These are phyloP conservation scores for Caerostris extrusa DNA, from an alignment of 1,140 invertebrate genomes.

Conservation along the genomic window DNA sequence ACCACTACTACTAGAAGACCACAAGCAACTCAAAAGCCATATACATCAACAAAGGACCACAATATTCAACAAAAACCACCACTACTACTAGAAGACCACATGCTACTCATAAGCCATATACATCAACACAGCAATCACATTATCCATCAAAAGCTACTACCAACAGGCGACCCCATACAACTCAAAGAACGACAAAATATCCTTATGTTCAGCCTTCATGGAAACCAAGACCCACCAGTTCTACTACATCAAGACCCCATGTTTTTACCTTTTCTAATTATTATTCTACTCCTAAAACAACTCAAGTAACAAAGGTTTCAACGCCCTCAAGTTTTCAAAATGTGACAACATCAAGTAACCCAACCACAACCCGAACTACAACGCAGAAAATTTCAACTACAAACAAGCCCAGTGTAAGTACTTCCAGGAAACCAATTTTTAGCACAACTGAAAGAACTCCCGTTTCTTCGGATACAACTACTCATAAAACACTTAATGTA, in stretches of 20 bases:
- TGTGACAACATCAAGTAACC: not conserved
- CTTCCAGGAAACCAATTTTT: not conserved
- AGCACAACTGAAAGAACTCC: not conserved
- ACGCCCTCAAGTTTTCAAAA: not conserved
- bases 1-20: not conserved
- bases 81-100: not conserved
- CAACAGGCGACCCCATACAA: not conserved
- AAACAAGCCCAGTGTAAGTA: not conserved
- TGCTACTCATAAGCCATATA: not conserved
- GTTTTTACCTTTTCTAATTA: conserved; percentile 40
- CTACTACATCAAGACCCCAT: conserved; percentile 10
- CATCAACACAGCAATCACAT: not conserved
- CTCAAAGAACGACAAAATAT: not conserved
- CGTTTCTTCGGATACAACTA: not conserved
- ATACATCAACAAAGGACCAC: not conserved
- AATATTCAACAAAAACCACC: not conserved
- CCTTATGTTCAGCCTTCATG: conserved; percentile 22
- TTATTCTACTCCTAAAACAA: conserved; percentile 13
- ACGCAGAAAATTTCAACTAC: not conserved
- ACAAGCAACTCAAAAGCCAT: not conserved
- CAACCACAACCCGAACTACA: not conserved
- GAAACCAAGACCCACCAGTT: conserved; percentile 51
- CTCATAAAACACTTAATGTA: not conserved
- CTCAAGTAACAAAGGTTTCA: not conserved
- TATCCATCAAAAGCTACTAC: not conserved